phyloP scores from a whole-genome alignment of 2,113 vertebrate genomes.

The Murina feae region DNA sequence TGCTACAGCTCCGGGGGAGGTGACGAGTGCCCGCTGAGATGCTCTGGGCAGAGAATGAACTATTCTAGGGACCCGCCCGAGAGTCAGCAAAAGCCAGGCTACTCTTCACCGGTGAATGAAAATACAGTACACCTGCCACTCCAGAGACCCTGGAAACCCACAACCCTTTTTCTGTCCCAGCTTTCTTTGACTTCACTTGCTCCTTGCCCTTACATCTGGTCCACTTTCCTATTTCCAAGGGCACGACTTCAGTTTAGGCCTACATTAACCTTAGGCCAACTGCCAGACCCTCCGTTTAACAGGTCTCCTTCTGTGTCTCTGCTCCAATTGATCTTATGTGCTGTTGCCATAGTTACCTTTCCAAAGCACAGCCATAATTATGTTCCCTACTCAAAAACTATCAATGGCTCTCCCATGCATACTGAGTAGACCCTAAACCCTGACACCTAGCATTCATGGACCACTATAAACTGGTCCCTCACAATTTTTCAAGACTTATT shows the following conservation, averaged over 20 bases:
- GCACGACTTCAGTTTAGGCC: neutral
- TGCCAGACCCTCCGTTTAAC: neutral
- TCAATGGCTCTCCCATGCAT: slow-evolving; percentile 16
- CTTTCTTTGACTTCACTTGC: neutral
- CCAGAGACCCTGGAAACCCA: neutral
- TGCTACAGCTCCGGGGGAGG: slow-evolving; percentile 24
- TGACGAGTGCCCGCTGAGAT: slow-evolving; percentile 55
- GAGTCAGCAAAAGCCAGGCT: slow-evolving; percentile 59
- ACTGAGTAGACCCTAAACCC: neutral
- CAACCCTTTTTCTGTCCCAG: neutral
- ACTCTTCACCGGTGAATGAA: slow-evolving; percentile 39
- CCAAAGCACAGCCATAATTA: slow-evolving; percentile 35
- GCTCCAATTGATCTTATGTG: neutral
- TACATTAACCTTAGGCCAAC: neutral
- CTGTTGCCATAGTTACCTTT: slow-evolving; percentile 41
- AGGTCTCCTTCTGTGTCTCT: neutral
- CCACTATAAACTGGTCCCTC: neutral
- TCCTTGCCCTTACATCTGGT: neutral
- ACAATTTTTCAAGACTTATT: neutral
- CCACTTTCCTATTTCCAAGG: slow-evolving; percentile 7
- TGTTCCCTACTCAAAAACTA: slow-evolving; percentile 39
- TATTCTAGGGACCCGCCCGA: slow-evolving; percentile 56
- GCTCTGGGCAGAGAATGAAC: slow-evolving; percentile 59
- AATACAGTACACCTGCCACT: slow-evolving; percentile 36
- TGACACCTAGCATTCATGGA: neutral